These are phyloP conservation scores for Leptinotarsa defecta DNA, from an alignment of 1,140 invertebrate genomes.

Conservation along the genomic window DNA sequence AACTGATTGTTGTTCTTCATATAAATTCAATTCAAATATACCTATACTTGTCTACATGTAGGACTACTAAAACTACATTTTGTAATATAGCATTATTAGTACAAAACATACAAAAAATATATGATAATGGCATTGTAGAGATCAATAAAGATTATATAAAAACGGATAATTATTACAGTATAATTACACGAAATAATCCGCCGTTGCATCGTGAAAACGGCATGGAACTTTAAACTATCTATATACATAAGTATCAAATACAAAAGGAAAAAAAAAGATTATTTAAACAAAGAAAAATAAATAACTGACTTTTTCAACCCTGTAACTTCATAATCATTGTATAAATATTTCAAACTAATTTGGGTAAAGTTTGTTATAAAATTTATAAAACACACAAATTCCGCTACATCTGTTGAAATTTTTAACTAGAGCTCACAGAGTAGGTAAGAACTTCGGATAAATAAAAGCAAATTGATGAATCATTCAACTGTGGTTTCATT, in stretches of 20 bases:
- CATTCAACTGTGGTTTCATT: not conserved
- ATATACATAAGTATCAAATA: conserved; percentile 27
- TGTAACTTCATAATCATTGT: conserved; percentile 39
- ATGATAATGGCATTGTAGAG: conserved; percentile 51
- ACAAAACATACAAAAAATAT: conserved; percentile 48
- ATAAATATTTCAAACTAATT: conserved; percentile 40
- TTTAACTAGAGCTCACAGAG: conserved; percentile 28
- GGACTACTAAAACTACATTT: conserved; percentile 21
- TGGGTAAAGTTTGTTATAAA: conserved; percentile 43
- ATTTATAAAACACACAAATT: conserved; percentile 49
- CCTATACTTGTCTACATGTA: conserved; percentile 34
- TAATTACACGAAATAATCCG: conserved; percentile 31
- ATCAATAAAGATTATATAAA: conserved; percentile 42
- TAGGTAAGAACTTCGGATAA: not conserved
- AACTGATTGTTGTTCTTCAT: conserved; percentile 15
- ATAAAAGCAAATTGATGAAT: too few species aligned
- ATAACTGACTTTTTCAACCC: conserved; percentile 42
- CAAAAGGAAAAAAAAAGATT: conserved; percentile 31
- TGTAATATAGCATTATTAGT: conserved; percentile 35
- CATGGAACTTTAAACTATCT: conserved; percentile 12
- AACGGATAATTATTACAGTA: conserved; percentile 22
- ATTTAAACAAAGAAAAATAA: conserved; percentile 33
- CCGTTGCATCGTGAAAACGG: not conserved
- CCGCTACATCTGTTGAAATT: conserved; percentile 44
- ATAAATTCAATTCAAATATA: conserved; percentile 3